A percentile compares a stretch with the other conserved stretches of the same genome.
Evolutionary conservation across 2,113 vertebrate species (phyloP).

Genomic region (Brienomyrus longianalis): DNA sequence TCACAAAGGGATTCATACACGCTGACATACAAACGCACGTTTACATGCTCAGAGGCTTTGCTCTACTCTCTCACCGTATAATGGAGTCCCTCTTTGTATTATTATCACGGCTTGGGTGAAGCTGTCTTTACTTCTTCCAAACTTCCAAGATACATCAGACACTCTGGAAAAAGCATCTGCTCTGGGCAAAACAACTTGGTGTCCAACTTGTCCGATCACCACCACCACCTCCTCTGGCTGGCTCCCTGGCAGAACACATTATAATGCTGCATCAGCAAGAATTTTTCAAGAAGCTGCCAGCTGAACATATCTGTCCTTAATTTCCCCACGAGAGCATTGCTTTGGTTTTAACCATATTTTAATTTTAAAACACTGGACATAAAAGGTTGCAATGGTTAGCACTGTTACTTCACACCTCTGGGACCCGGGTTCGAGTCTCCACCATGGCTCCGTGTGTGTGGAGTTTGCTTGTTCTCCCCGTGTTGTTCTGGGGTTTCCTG

Average conservation of each 20-base stretch:
- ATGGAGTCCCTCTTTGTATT: accelerated
- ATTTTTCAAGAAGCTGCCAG: background rate
- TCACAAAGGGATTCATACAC: background rate
- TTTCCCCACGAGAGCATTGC: background rate
- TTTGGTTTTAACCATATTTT: background rate
- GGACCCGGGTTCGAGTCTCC: too few relatives aligned
- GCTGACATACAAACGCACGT: background rate
- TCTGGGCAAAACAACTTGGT: background rate
- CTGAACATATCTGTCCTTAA: background rate
- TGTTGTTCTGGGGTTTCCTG: too few relatives aligned
- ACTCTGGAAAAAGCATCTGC: accelerated
- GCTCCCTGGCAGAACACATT: constrained; percentile 21
- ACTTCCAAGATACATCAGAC: constrained; percentile 15
- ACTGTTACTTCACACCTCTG: too few relatives aligned
- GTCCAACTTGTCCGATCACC: constrained; percentile 38
- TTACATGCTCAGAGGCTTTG: background rate
- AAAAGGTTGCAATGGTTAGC: background rate
- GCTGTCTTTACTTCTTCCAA: accelerated
- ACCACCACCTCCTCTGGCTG: background rate
- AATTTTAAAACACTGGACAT: background rate
- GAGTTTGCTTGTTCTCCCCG: too few relatives aligned
- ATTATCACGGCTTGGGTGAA: background rate
- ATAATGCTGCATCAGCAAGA: background rate
- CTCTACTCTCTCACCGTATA: background rate
- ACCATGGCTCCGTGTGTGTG: too few relatives aligned